phyloP scores from a whole-genome alignment of 2,113 vertebrate species.

The Noctilio leporinus region DNA sequence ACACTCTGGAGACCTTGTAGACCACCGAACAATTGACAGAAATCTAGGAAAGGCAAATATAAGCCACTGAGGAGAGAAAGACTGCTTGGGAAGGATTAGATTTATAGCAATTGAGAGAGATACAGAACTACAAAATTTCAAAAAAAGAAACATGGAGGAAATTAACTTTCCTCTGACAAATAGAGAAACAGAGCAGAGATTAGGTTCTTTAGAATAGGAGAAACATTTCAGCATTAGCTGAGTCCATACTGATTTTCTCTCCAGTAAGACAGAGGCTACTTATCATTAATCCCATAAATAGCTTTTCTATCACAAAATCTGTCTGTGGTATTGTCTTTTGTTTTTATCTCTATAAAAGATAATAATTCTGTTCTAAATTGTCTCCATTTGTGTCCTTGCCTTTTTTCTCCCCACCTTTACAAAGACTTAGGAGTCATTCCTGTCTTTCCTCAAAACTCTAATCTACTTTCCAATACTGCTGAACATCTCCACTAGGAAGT shows the following conservation, averaged over 20 bases:
- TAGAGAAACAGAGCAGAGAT: not conserved
- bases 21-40: not conserved
- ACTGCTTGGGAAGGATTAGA: not conserved
- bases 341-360: not conserved
- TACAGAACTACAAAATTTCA: not conserved
- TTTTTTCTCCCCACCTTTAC: not conserved
- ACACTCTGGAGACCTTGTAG: not conserved
- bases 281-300: not conserved
- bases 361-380: not conserved
- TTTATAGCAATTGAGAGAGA: not conserved
- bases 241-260: not conserved
- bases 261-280: not conserved
- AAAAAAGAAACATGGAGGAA: not conserved
- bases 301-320: not conserved
- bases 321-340: not conserved
- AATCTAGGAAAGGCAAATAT: not conserved
- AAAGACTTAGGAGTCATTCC: not conserved
- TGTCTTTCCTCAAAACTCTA: not conserved
- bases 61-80: not conserved
- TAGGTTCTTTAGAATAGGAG: not conserved
- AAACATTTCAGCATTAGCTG: not conserved
- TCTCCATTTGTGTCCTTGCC: not conserved
- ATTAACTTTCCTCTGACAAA: not conserved
- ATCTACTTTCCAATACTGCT: not conserved
- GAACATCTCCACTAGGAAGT: not conserved